A percentile compares a stretch with the other conserved stretches of the same genome.
phyloP scores from a whole-genome alignment of 2,797 vertebrate genomes.

The Scomberomorus guttatus region DNA sequence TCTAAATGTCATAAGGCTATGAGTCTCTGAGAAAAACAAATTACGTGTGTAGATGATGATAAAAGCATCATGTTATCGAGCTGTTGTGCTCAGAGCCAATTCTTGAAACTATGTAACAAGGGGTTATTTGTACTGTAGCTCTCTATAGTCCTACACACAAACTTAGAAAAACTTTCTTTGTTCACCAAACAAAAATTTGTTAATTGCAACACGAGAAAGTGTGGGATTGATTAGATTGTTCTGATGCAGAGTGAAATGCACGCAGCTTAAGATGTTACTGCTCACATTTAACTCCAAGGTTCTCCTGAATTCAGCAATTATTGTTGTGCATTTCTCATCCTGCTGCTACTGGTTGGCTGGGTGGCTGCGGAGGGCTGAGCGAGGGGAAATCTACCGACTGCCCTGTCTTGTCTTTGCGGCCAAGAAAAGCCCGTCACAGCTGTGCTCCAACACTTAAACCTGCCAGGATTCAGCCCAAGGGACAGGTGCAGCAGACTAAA shows the following conservation, averaged over 20 bases:
- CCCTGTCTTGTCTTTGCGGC: constrained; percentile 54
- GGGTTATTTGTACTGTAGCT: constrained; percentile 41
- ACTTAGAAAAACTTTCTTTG: constrained; percentile 49
- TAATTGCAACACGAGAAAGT: constrained; percentile 57
- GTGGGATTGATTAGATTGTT: constrained; percentile 57
- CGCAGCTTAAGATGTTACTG: constrained; percentile 5
- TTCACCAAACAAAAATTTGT: constrained; percentile 27
- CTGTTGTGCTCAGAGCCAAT: constrained; percentile 39
- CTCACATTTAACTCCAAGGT: constrained; percentile 26
- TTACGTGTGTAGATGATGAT: constrained; percentile 46
- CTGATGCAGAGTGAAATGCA: constrained; percentile 30
- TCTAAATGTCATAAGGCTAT: constrained; percentile 47
- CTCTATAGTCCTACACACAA: constrained; percentile 7
- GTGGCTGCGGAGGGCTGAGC: constrained; percentile 33
- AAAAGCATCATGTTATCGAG: constrained; percentile 46
- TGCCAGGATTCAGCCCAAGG: constrained; percentile 62
- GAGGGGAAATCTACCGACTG: constrained; percentile 47
- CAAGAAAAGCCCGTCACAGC: constrained; percentile 70
- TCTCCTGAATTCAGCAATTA: constrained; percentile 51
- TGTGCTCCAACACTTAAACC: constrained; percentile 64
- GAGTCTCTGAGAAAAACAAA: constrained; percentile 47
- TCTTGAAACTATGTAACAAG: constrained; percentile 37
- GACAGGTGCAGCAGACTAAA: constrained; percentile 64
- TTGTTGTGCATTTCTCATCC: constrained; percentile 48
- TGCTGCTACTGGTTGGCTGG: constrained; percentile 37